Percentiles rank a stretch among this genome's conserved stretches.
Evolutionary conservation across 2,888 invertebrate genomes (phyloP).

Genomic region (Apamea sordens): DNA sequence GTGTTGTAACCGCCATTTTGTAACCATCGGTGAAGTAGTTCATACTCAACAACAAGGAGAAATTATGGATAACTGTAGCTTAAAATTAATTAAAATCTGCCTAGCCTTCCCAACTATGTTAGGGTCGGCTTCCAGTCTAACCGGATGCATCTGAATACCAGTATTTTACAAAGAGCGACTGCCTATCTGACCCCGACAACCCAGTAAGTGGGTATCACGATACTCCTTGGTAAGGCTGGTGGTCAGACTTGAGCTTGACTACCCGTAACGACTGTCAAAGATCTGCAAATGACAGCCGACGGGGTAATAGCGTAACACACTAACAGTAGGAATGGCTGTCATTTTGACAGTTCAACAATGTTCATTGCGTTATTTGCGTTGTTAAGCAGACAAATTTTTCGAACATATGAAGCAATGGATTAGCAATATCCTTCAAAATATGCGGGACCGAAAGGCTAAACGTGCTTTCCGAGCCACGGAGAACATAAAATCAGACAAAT

Average conservation of each 20-base stretch:
- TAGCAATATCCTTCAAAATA: too few relatives aligned
- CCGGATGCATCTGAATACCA: neutral
- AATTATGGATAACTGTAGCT: neutral
- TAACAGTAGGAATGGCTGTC: too few relatives aligned
- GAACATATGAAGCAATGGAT: too few relatives aligned
- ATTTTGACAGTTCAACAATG: too few relatives aligned
- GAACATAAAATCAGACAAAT: neutral
- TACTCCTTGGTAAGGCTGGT: neutral
- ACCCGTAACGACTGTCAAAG: neutral
- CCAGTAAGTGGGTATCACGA: too few relatives aligned
- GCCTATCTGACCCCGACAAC: neutral
- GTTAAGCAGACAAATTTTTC: too few relatives aligned
- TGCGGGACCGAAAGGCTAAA: too few relatives aligned
- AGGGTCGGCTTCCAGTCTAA: neutral
- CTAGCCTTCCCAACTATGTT: neutral
- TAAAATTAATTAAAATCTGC: neutral
- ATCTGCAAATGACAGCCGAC: neutral
- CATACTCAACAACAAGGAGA: neutral
- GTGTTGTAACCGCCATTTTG: neutral
- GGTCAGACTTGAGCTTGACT: neutral
- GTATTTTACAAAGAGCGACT: neutral
- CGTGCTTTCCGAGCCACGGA: neutral
- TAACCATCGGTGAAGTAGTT: slow-evolving; percentile 19
- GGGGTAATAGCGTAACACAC: too few relatives aligned
- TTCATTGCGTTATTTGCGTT: too few relatives aligned